Percentiles rank a stretch among this genome's conserved stretches.
phyloP scores from a whole-genome alignment of 1,140 invertebrate species.

The Vanessa atalanta region DNA sequence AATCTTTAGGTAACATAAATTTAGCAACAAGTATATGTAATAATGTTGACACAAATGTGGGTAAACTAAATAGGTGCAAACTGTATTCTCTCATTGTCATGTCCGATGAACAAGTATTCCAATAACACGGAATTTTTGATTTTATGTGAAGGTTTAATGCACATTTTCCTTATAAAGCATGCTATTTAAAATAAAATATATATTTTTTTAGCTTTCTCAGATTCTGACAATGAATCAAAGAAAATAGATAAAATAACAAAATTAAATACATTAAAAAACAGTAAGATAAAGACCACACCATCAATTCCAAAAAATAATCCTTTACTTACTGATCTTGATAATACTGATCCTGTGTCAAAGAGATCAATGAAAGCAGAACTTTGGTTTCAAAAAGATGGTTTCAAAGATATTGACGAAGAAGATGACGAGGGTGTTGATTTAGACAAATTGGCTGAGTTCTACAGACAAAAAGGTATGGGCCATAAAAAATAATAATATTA shows the following conservation, averaged over 20 bases:
- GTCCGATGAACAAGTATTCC: no score
- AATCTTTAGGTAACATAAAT: slow-evolving; percentile 82
- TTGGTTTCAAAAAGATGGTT: slow-evolving; percentile 95
- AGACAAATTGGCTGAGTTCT: slow-evolving; percentile 87
- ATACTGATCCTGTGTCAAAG: slow-evolving; percentile 86
- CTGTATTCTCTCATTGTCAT: no score
- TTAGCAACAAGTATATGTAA: slow-evolving; percentile 3
- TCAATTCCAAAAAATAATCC: slow-evolving; percentile 85
- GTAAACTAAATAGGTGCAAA: no score
- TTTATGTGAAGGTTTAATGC: no score
- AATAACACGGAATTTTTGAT: no score
- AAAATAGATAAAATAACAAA: slow-evolving; percentile 72
- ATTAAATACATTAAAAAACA: slow-evolving; percentile 71
- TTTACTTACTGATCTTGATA: slow-evolving; percentile 91
- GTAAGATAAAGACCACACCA: slow-evolving; percentile 60
- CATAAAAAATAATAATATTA: no score
- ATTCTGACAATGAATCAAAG: slow-evolving; percentile 76
- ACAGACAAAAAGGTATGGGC: slow-evolving; percentile 85
- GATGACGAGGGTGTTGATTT: slow-evolving; percentile 93
- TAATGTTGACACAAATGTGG: neutral
- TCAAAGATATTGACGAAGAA: slow-evolving; percentile 90
- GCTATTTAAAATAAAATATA: slow-evolving; percentile 20
- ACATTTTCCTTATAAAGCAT: no score
- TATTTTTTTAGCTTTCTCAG: slow-evolving; percentile 80
- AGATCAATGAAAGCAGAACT: slow-evolving; percentile 88